Evolutionary conservation across 92 coral and sea anemone genomes (phyloP).

Genomic region (Epizoanthus fatuus): DNA sequence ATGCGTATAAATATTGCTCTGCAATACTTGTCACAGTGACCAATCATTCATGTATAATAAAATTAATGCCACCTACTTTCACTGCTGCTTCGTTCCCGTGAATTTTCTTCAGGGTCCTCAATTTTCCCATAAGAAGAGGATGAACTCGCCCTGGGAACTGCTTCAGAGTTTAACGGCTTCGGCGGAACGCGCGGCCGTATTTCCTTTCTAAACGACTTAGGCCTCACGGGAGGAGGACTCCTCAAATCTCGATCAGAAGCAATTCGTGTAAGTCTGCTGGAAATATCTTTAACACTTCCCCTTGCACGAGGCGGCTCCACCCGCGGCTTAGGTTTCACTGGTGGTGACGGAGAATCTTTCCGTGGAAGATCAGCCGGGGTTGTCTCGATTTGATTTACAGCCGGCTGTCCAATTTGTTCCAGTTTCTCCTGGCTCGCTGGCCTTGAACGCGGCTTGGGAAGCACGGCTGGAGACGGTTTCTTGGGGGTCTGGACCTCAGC

Average conservation of each 20-base stretch:
- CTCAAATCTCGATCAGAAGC: neutral
- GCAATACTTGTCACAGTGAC: too few species aligned
- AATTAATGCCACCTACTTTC: constrained; percentile 19
- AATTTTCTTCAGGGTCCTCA: neutral
- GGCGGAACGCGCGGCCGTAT: constrained; percentile 85
- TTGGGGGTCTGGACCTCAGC: constrained; percentile 2
- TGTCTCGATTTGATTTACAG: too few species aligned
- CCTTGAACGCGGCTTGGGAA: constrained; percentile 40
- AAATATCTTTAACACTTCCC: constrained; percentile 8
- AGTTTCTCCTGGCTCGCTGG: constrained; percentile 34
- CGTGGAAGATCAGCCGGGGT: neutral
- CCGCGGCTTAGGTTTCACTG: constrained; percentile 29
- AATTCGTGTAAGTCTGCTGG: neutral
- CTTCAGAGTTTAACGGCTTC: constrained; percentile 65
- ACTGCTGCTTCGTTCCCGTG: constrained; percentile 31
- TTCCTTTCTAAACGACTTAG: constrained; percentile 83
- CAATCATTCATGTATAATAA: too few species aligned
- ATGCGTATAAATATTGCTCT: too few species aligned
- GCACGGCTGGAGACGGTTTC: constrained; percentile 36
- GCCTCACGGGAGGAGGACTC: constrained; percentile 89
- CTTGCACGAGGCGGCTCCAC: neutral
- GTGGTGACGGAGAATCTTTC: constrained; percentile 20
- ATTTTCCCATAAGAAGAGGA: neutral
- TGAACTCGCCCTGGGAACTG: constrained; percentile 23
- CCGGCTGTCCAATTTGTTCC: constrained; percentile 9